Evolutionary conservation across 2,113 vertebrate species (phyloP).

Genomic region (Carassius carassius): DNA sequence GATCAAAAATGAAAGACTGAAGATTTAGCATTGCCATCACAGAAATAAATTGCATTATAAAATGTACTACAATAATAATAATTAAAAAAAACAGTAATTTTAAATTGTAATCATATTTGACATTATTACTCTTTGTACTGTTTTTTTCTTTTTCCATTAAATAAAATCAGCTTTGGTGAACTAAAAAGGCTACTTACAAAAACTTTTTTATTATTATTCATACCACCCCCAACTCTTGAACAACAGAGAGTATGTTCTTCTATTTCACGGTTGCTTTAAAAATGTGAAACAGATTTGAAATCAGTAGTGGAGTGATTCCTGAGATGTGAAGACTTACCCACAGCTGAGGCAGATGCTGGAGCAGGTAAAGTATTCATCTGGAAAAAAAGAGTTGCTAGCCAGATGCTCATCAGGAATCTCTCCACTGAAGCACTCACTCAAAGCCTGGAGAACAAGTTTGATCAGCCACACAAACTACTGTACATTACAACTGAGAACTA

Average conservation of each 20-base stretch:
- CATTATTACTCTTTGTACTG: neutral
- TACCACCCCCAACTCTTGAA: too few species aligned
- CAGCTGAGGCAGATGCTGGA: constrained; percentile 94
- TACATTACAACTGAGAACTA: neutral
- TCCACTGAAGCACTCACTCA: constrained; percentile 95
- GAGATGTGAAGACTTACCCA: constrained; percentile 80
- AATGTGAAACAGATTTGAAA: neutral
- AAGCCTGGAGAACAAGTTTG: constrained; percentile 75
- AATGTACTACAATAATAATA: neutral
- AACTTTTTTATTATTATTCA: too few species aligned
- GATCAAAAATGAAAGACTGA: neutral
- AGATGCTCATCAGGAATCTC: constrained; percentile 93
- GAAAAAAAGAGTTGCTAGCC: constrained; percentile 95
- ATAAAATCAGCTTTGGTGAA: neutral
- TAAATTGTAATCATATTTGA: neutral
- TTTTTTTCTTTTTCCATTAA: neutral
- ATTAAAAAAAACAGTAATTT: neutral
- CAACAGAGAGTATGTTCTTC: neutral
- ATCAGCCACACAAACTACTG: neutral
- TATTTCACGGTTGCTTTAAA: neutral
- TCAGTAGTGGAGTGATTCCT: neutral
- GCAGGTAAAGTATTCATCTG: constrained; percentile 98
- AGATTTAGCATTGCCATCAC: too few species aligned
- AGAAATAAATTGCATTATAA: neutral
- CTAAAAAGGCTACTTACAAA: neutral